Percentiles rank a stretch among this genome's conserved stretches.
Evolutionary conservation across 2,797 vertebrate genomes (phyloP).

Genomic region (Gadopsis bispinosus): DNA sequence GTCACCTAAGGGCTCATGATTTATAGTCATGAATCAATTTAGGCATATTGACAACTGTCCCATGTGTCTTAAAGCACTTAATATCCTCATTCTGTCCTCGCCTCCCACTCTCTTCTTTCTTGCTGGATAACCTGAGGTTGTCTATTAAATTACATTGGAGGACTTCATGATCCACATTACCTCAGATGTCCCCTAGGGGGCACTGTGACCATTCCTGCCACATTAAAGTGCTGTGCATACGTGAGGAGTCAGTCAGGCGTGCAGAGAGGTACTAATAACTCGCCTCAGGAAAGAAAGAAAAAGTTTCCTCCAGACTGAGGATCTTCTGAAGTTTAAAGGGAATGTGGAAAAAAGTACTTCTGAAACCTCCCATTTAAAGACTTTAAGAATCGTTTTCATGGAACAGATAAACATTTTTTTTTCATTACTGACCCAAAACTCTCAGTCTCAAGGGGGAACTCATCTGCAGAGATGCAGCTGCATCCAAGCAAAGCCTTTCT

Average conservation of each 20-base stretch:
- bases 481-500: conserved; percentile 33
- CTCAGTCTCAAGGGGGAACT: conserved; percentile 27
- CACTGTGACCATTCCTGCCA: conserved; percentile 46
- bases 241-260: conserved; percentile 30
- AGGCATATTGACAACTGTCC: conserved; percentile 19
- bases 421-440: conserved; percentile 8
- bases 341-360: conserved; percentile 63
- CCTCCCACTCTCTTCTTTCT: background rate
- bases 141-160: conserved; percentile 9
- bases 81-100: background rate
- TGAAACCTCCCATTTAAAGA: conserved; percentile 26
- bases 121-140: conserved; percentile 39
- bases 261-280: conserved; percentile 22
- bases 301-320: conserved; percentile 36
- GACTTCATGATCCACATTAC: conserved; percentile 50
- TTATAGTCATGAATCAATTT: conserved; percentile 13
- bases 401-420: conserved; percentile 15
- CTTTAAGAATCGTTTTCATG: conserved; percentile 7
- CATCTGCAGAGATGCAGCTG: conserved; percentile 31
- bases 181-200: conserved; percentile 58
- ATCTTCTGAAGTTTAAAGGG: conserved; percentile 55
- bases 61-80: background rate
- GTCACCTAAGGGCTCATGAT: conserved; percentile 49
- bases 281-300: conserved; percentile 1
- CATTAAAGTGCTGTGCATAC: conserved; percentile 68